Evolutionary conservation across 1,140 invertebrate species (phyloP), one percentile per base, ranked within the genome.

Genomic region (Phthorimaea operculella): DNA sequence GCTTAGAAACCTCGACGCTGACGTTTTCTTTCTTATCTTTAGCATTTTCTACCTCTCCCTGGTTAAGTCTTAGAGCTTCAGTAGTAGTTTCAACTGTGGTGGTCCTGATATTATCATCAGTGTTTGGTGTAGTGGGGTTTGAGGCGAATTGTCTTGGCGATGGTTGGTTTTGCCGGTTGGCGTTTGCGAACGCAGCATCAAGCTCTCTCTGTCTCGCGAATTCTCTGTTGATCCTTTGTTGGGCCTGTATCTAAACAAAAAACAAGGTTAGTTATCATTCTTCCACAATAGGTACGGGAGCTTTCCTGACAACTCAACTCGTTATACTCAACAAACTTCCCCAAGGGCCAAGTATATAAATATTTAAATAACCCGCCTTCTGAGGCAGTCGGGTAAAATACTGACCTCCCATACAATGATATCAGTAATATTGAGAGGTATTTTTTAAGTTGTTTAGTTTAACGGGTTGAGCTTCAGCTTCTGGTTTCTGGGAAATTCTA

Each of bases 1-100:
- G 81, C 15, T 72, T 83, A 1, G 81, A 60, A 6, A 84, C 70
- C 72, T 84, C 79, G 9, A 84, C 78, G 1, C 72, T 67, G 6
- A 75, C 70, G 34, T 79, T 77, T 52, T 68, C 63, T 59, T 69
- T 72, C 6, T 61, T 76, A 50, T 69, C 61, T 58, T 68, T 72
- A 6, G 56, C 51, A 48, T 59, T 61, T 18, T 75, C 70, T 21
- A 63, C 63, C 62, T 84, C 79, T 14, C 68, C 73, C 63, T 80
- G 64, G 50, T 80, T 82, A 1, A 76, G 47, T 48, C 72, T 71
- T 1, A 64, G n/a, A 16, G 45, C 17, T 64, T 79, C 76, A 15
- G 75, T 77, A 5, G 73, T 72, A 11, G 71, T 57, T 53, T 68
- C 71, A 47, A 58, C 55, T 48, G 63, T 36, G 12, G 51, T 58